These are phyloP conservation scores for Corapipo altera DNA, from an alignment of 2,113 vertebrate species.

Conservation along the genomic window DNA sequence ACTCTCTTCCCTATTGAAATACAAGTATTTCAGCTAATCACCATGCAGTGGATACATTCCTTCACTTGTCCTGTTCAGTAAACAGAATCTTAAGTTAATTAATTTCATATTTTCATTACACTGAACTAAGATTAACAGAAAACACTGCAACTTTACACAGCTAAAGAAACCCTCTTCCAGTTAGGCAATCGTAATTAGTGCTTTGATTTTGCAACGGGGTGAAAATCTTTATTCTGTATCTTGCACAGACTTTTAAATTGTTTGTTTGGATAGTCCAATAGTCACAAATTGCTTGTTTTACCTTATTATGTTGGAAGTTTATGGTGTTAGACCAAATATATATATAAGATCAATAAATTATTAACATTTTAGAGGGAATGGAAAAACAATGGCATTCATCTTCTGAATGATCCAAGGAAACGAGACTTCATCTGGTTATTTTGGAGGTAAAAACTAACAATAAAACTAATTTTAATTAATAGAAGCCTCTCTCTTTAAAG, in stretches of 20 bases:
- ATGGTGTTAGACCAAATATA: not conserved
- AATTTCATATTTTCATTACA: not conserved
- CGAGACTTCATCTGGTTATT: slow-evolving; percentile 14
- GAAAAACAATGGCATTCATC: not conserved
- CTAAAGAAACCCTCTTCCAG: not conserved
- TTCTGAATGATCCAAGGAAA: slow-evolving; percentile 10
- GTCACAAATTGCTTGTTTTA: not conserved
- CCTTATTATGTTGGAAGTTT: not conserved
- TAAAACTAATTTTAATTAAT: slow-evolving; percentile 38
- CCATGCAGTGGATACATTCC: not conserved
- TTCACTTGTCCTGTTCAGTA: not conserved
- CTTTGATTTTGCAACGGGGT: not conserved
- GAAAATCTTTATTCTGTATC: not conserved
- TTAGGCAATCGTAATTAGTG: rapidly evolving
- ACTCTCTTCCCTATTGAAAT: not conserved
- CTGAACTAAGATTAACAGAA: not conserved
- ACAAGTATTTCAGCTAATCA: not conserved
- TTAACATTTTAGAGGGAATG: not conserved
- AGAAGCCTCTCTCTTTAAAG: slow-evolving; percentile 16
- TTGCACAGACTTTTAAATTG: not conserved
- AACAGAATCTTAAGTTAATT: not conserved
- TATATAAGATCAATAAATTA: not conserved
- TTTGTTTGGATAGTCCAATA: not conserved
- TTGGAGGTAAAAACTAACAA: slow-evolving; percentile 20
- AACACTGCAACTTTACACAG: not conserved